phyloP scores from a whole-genome alignment of 2,888 invertebrate genomes.

The Galerucella calmariensis region DNA sequence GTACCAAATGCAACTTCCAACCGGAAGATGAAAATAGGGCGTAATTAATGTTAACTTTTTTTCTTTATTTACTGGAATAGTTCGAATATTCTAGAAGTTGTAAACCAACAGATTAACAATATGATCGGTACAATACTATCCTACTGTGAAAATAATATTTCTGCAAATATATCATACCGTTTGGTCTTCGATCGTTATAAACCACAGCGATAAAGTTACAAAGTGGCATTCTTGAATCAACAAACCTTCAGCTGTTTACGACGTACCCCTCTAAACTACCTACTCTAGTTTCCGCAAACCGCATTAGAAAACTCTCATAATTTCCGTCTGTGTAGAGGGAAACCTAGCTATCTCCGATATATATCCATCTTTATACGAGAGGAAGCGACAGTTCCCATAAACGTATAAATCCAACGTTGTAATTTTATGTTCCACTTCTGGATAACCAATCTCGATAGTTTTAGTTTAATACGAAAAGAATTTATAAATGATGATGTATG shows the following conservation, averaged over 20 bases:
- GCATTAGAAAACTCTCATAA: conserved; percentile 29
- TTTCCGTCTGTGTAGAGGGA: conserved; percentile 28
- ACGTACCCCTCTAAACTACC: conserved; percentile 18
- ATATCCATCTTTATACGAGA: conserved; percentile 7
- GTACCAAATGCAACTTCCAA: no score
- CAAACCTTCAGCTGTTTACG: conserved; percentile 27
- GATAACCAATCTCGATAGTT: not conserved
- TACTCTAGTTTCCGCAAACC: conserved; percentile 29
- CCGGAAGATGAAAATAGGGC: no score
- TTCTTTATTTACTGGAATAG: no score
- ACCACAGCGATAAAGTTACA: conserved; percentile 23
- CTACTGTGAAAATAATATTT: not conserved
- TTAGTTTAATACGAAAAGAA: not conserved
- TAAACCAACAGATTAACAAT: no score
- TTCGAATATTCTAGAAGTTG: no score
- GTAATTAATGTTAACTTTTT: no score
- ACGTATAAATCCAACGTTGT: conserved; percentile 21
- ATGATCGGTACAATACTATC: not conserved
- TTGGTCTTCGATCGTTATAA: conserved; percentile 17
- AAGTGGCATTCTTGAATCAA: conserved; percentile 25
- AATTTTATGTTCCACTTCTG: conserved; percentile 19
- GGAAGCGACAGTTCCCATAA: conserved; percentile 10
- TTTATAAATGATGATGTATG: not conserved
- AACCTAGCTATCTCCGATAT: conserved; percentile 6
- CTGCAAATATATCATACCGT: not conserved